Evolutionary conservation across 92 coral and sea anemone genomes (phyloP).

Genomic region (Desmophyllum pertusum): DNA sequence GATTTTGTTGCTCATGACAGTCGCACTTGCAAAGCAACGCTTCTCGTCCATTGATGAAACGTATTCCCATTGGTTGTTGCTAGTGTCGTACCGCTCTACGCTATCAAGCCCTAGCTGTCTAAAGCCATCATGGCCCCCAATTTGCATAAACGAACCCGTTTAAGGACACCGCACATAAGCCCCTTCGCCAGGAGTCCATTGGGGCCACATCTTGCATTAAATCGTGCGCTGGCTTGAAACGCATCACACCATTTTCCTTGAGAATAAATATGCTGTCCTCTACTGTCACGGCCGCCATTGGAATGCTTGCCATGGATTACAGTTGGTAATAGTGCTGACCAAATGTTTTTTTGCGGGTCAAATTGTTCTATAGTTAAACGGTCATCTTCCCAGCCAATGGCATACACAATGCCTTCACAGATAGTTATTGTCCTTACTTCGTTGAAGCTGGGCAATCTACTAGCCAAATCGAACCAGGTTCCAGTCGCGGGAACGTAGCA

Average conservation of each 20-base stretch:
- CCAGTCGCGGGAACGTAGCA: slow-evolving; percentile 15
- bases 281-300: slow-evolving; percentile 26
- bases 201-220: slow-evolving; percentile 9
- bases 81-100: slow-evolving; percentile 39
- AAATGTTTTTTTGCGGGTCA: slow-evolving; percentile 17
- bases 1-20: slow-evolving; percentile 31
- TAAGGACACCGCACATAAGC: slow-evolving; percentile 29
- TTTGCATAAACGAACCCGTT: slow-evolving; percentile 25
- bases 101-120: slow-evolving; percentile 12
- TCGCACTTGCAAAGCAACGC: slow-evolving; percentile 38
- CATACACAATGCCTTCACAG: slow-evolving; percentile 30
- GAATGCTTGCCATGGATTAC: neutral
- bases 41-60: slow-evolving; percentile 13
- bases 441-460: slow-evolving; percentile 44
- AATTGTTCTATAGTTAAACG: slow-evolving; percentile 39
- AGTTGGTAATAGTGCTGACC: neutral
- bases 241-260: neutral
- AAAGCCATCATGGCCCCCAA: slow-evolving; percentile 35
- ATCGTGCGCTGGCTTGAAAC: slow-evolving; percentile 12
- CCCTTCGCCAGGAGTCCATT: slow-evolving; percentile 29
- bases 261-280: slow-evolving; percentile 13
- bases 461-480: slow-evolving; percentile 27
- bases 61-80: slow-evolving; percentile 19
- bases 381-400: slow-evolving; percentile 37
- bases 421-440: slow-evolving; percentile 22